Conservation (phyloP, 1,140 invertebrate genomes). For the Drosophila tsacasi region DNA sequence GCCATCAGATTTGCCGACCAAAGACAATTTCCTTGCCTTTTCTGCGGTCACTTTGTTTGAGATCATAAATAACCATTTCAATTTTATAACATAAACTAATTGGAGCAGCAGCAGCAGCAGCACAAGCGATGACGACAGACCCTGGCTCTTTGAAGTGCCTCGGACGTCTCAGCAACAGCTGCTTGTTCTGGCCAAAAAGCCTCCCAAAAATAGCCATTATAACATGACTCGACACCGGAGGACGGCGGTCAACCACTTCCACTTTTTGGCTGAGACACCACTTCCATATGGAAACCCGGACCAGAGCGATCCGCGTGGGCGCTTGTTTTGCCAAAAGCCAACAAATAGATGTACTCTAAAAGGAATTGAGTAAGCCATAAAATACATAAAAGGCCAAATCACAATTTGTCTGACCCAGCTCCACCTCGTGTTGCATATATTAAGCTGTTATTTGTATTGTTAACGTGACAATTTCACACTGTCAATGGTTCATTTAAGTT, state of each 20-base stretch:
- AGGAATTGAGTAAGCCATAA: neutral
- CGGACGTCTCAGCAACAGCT: constrained; percentile 31
- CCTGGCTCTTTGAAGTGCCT: constrained; percentile 51
- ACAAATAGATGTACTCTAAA: constrained; percentile 1
- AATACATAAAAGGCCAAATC: neutral
- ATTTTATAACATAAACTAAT: constrained; percentile 59
- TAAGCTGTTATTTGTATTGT: constrained; percentile 14
- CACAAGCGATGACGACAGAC: constrained; percentile 25
- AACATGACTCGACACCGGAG: constrained; percentile 34
- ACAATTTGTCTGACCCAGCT: constrained; percentile 4
- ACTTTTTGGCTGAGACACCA: constrained; percentile 9
- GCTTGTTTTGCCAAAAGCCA: constrained; percentile 2
- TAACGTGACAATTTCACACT: constrained; percentile 1
- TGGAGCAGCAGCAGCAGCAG: constrained; percentile 43
- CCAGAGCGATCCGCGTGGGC: constrained; percentile 12
- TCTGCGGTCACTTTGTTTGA: constrained; percentile 40
- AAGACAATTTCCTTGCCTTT: constrained; percentile 26
- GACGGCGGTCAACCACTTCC: constrained; percentile 32
- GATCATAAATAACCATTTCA: constrained; percentile 56
- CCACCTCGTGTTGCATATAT: neutral
- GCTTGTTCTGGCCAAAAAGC: constrained; percentile 25
- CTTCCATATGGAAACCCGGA: constrained; percentile 38
- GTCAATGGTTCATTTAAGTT: neutral
- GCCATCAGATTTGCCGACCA: constrained; percentile 12
- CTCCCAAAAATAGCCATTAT: constrained; percentile 34